Evolutionary conservation across 2,113 vertebrate genomes (phyloP).

Genomic region (Brachyhypopomus occidentalis): DNA sequence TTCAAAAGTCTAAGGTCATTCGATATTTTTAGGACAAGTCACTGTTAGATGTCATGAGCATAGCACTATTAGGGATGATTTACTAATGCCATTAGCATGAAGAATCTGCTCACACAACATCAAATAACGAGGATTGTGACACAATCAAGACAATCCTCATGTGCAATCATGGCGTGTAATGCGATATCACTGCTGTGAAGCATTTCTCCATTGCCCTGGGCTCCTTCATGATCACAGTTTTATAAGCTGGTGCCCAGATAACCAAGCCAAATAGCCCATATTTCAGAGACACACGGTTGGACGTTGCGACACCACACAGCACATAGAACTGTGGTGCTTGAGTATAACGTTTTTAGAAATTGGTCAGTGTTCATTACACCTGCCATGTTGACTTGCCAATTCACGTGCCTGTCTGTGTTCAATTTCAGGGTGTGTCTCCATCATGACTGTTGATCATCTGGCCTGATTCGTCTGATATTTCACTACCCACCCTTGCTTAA

Average conservation of each 20-base stretch:
- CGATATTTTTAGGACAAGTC: background rate
- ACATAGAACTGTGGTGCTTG: background rate
- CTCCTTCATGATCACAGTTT: background rate
- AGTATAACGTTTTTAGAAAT: background rate
- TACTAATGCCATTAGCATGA: background rate
- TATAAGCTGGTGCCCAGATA: background rate
- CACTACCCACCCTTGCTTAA: background rate
- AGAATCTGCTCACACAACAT: background rate
- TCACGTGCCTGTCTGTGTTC: too few species aligned
- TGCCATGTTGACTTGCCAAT: background rate
- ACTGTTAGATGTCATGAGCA: background rate
- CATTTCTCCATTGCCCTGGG: background rate
- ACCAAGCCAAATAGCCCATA: background rate
- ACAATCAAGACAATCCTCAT: background rate
- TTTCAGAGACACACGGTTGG: conserved; percentile 1
- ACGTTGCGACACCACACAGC: background rate
- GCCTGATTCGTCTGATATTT: background rate
- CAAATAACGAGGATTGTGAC: background rate
- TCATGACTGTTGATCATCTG: background rate
- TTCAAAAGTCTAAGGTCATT: background rate
- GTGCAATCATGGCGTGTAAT: background rate
- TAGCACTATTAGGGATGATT: background rate
- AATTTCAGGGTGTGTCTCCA: background rate
- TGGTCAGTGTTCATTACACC: conserved; percentile 14
- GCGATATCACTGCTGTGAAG: background rate